Evolutionary conservation across 2,888 invertebrate species (phyloP).

Genomic region (Nemoura dubitans): DNA sequence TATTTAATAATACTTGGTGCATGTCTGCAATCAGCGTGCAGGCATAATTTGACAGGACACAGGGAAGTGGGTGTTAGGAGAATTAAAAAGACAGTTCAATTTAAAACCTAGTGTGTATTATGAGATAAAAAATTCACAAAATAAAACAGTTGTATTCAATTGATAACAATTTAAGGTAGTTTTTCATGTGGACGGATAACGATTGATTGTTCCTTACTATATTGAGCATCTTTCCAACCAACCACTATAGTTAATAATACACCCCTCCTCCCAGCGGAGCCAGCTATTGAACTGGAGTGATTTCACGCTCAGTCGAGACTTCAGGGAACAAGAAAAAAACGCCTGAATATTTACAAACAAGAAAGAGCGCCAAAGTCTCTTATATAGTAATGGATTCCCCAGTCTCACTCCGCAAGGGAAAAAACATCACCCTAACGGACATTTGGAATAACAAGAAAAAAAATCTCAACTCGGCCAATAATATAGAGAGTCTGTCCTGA

Average conservation of each 20-base stretch:
- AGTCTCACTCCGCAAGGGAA: background rate
- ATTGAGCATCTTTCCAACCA: background rate
- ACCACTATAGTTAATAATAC: background rate
- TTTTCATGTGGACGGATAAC: background rate
- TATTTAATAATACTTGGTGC: no score
- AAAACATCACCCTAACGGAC: background rate
- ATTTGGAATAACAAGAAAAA: background rate
- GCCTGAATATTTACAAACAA: background rate
- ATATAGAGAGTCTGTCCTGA: background rate
- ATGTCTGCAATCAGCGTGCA: no score
- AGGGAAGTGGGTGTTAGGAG: background rate
- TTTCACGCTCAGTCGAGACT: background rate
- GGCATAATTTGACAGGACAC: no score
- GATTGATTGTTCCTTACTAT: background rate
- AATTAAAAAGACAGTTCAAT: background rate
- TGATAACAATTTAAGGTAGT: background rate
- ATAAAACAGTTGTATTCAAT: background rate
- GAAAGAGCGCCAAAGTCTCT: background rate
- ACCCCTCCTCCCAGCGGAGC: background rate
- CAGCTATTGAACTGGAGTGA: background rate
- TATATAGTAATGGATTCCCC: background rate
- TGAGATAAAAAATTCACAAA: background rate
- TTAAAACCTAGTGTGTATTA: slow-evolving; percentile 9
- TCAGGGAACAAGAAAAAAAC: background rate
- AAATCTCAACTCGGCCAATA: background rate